These are phyloP conservation scores for Pomatostomus ruficeps DNA, from an alignment of 2,113 vertebrate species.

Conservation along the genomic window DNA sequence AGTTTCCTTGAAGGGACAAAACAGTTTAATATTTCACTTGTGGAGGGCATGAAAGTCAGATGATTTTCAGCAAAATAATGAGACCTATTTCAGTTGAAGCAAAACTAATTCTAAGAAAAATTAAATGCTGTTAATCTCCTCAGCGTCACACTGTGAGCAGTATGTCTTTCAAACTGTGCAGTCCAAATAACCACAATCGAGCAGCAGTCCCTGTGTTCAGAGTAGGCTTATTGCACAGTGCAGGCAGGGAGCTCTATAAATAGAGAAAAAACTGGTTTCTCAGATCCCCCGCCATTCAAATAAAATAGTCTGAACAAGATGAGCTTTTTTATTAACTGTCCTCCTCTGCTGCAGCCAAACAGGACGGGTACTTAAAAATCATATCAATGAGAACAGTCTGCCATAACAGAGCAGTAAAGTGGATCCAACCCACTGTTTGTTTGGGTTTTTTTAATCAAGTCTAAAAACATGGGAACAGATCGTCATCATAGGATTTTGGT, in stretches of 20 bases:
- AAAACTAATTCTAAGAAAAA: constrained; percentile 30
- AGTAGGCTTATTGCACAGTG: neutral
- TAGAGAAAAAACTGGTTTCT: neutral
- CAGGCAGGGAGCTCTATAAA: neutral
- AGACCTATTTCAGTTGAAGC: constrained; percentile 1
- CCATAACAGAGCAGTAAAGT: neutral
- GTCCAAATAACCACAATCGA: neutral
- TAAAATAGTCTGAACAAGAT: neutral
- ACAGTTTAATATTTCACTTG: neutral
- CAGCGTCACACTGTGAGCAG: neutral
- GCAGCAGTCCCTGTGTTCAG: neutral
- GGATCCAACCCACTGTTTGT: neutral
- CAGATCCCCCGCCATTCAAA: neutral
- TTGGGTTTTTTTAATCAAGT: neutral
- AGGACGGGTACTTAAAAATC: neutral
- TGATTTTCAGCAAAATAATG: constrained; percentile 5
- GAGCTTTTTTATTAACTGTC: neutral
- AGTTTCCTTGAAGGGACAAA: neutral
- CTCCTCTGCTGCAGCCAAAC: neutral
- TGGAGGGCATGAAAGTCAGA: neutral
- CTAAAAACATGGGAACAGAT: neutral
- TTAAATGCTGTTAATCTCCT: constrained; percentile 25
- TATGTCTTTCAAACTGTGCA: neutral
- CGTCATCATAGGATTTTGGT: neutral
- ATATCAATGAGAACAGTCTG: neutral